Base-by-base conservation (phyloP, 2,797 vertebrate genomes). In the Moxostoma hubbsi region DNA sequence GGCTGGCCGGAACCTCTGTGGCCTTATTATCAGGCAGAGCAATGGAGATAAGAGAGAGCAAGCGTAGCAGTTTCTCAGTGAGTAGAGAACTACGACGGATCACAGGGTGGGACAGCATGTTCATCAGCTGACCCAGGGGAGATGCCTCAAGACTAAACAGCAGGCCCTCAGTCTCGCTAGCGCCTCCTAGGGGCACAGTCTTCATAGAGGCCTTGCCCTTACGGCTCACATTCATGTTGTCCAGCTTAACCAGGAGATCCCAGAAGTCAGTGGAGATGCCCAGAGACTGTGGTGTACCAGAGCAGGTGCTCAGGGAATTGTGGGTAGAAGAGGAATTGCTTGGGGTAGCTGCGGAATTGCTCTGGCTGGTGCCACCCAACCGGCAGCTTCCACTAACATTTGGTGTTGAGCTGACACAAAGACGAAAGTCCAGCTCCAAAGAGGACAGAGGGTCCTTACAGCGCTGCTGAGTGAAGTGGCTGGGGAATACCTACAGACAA, bases 181-280 rank as follows among this genome's bases (percentile, higher is more conserved):
- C 92, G 47, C 94, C 88, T 16, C 93, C 95, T 7, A 96, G 93
- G 84, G 95, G 95, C 86, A 96, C 91, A 1, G 95, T 94, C 88
- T 97, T 97, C 90, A 98, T 95, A 0, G 97, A 98, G 83, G 96
- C 96, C 89, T 98, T 98, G 87, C 97, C 97, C 90, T 98, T 98
- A 53, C 97, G 96, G 91, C 97, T 98, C 84, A 98, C 97, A 92
- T 98, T 98, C 97, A 98, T 98, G 89, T 98, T 98, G 92, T 98
- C 97, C 87, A 98, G 89, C 91, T 98, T 98, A 66, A 98, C 97
- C 82, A 98, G 81, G 83, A 98, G 93, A 92, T 98, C 97, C 97
- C 97, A 98, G 87, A 98, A 98, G 92, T 98, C 97, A 5, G 97
- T 98, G 84, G 96, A 98, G 87, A 98, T 97, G 89, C 96, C 95